Evolutionary conservation across 2,888 invertebrate species (phyloP), one percentile per base, ranked within the genome.

Genomic region (Agrotis puta): DNA sequence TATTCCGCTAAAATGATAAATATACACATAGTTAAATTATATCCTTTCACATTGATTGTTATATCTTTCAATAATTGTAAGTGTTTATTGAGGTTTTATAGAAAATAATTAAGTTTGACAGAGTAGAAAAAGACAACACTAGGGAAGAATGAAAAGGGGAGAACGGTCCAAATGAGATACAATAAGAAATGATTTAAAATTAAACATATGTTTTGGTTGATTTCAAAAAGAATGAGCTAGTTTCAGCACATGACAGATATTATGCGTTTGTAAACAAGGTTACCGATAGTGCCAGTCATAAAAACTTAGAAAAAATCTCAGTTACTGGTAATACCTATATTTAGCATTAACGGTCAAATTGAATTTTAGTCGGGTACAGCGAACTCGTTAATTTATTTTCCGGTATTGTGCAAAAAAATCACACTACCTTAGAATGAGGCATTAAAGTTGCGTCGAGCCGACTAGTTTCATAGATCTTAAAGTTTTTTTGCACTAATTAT

Each of bases 31-130:
- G n/a, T n/a, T n/a, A n/a, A n/a, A n/a, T n/a, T n/a, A n/a, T n/a
- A n/a, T 72, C 72, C 82, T 78, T 78, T 79, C 73, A 82, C 72
- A 48, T 64, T 51, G 56, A 57, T 79, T 56, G 22, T 11, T 33
- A 33, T 11, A 39, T 39, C 4, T 9, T 39, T 39, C 11, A 39
- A 39, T 39, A 39, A 11, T 27, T 33, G 33, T 7, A 7, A 33
- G 33, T 9, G 39, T 11, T 11, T 0, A 48, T 22, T 43, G 11
- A 74, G 7, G 18, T 47, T 33, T 47, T 9, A 16, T 5, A 43
- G 2, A 61, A 43, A 50, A 27, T 39, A 20, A 39, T 50, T 24
- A 18, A 39, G 14, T 14, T 50, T 50, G 4, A 6, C 14, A 18
- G 2, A 6, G 13, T 2, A 4, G 14, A 13, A 50, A n/a, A n/a